These are phyloP conservation scores for Ephestia elutella DNA, from an alignment of 1,140 invertebrate genomes.

Conservation along the genomic window DNA sequence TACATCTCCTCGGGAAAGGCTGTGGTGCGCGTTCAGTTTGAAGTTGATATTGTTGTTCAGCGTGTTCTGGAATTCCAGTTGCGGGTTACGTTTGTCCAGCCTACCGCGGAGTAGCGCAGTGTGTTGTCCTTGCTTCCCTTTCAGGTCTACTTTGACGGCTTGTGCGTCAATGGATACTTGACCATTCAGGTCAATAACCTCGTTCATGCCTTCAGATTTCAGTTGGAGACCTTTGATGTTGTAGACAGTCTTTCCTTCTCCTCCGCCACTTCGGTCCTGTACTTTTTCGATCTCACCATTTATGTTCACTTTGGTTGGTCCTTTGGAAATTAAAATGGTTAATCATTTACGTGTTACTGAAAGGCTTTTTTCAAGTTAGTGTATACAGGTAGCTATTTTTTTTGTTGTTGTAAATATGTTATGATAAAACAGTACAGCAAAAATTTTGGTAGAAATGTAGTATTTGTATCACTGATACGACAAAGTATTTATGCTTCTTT, in stretches of 20 bases:
- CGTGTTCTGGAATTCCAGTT: slow-evolving; percentile 69
- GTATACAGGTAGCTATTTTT: no score
- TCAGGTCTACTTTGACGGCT: slow-evolving; percentile 69
- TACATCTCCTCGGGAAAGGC: not conserved
- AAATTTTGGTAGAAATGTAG: no score
- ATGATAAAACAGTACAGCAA: no score
- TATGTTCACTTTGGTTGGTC: slow-evolving; percentile 30
- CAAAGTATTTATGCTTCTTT: no score
- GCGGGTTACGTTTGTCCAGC: slow-evolving; percentile 48
- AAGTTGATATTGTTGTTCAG: slow-evolving; percentile 77
- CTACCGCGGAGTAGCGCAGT: slow-evolving; percentile 62
- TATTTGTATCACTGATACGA: no score
- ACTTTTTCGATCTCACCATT: slow-evolving; percentile 54
- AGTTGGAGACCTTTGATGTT: slow-evolving; percentile 76
- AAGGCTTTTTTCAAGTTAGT: no score
- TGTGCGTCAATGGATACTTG: slow-evolving; percentile 52
- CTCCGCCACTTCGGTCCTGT: slow-evolving; percentile 42
- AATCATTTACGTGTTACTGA: not conserved
- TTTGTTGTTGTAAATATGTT: no score
- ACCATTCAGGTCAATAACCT: slow-evolving; percentile 73
- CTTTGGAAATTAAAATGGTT: not conserved
- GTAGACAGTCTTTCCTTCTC: slow-evolving; percentile 64
- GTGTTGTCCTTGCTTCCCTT: slow-evolving; percentile 72
- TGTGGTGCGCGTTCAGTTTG: slow-evolving; percentile 47
- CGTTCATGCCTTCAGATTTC: slow-evolving; percentile 52